Conservation (phyloP, 2,888 invertebrate genomes). For the Rambutsinella grinnellia region DNA sequence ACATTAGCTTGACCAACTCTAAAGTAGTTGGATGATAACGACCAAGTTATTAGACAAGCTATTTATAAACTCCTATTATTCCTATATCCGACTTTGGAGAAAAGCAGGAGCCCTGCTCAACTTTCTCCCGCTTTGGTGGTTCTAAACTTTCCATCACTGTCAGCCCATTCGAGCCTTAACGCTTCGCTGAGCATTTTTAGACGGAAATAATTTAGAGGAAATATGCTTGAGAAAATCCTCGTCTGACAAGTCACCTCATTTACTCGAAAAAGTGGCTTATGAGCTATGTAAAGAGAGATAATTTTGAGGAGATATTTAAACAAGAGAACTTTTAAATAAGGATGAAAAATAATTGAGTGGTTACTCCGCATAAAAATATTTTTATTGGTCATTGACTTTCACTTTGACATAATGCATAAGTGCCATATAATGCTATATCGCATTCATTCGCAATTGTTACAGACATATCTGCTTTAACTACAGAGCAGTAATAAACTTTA, state of each 20-base stretch:
- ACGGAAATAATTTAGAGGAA: slow-evolving; percentile 45
- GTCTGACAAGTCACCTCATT: not conserved
- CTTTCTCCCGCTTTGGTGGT: slow-evolving; percentile 48
- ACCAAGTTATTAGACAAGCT: not conserved
- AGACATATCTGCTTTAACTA: no score
- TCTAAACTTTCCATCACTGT: slow-evolving; percentile 54
- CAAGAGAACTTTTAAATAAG: no score
- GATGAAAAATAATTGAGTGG: no score
- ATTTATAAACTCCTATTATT: not conserved
- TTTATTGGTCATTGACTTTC: no score
- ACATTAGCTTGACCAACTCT: no score
- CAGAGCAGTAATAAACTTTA: no score
- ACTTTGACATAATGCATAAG: no score
- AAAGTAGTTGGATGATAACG: not conserved
- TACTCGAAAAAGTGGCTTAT: not conserved
- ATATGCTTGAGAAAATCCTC: slow-evolving; percentile 8
- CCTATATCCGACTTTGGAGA: not conserved
- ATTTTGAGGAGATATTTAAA: no score
- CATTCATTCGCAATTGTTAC: no score
- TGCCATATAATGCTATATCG: no score
- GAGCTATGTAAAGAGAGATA: not conserved
- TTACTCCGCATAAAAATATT: no score
- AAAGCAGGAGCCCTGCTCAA: slow-evolving; percentile 31
- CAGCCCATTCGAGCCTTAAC: slow-evolving; percentile 53
- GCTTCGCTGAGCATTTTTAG: slow-evolving; percentile 41